Evolutionary conservation across 1,140 invertebrate species (phyloP).

Genomic region (Drosophila paulistorum): DNA sequence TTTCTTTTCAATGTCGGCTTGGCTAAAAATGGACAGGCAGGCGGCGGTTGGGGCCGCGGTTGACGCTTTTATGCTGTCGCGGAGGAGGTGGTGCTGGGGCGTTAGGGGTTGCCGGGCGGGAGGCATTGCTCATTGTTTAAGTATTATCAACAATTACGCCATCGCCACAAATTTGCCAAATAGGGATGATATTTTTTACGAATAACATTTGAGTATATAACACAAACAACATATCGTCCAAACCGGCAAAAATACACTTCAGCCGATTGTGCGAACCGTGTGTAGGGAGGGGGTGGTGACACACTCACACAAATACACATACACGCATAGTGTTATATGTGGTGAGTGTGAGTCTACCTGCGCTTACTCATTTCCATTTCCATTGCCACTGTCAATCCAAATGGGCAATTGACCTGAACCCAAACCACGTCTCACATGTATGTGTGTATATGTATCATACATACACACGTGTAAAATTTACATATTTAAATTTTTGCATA

Average conservation of each 20-base stretch:
- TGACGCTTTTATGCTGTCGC: constrained; percentile 24
- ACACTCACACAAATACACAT: constrained; percentile 14
- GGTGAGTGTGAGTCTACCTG: constrained; percentile 10
- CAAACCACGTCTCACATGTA: too few species aligned
- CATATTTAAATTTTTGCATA: constrained; percentile 63
- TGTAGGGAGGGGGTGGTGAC: too few species aligned
- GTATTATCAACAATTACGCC: constrained; percentile 76
- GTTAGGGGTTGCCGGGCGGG: not conserved
- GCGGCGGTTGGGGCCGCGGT: constrained; percentile 36
- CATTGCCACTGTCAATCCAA: constrained; percentile 15
- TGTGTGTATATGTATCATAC: too few species aligned
- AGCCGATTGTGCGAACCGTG: too few species aligned
- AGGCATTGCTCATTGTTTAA: constrained; percentile 54
- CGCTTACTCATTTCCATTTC: constrained; percentile 53
- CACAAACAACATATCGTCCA: too few species aligned
- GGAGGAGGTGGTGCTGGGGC: not conserved
- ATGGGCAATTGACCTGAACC: constrained; percentile 27
- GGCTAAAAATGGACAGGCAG: constrained; percentile 65
- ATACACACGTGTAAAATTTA: constrained; percentile 19
- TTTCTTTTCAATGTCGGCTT: constrained; percentile 76
- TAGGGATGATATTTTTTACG: constrained; percentile 21
- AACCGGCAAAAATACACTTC: too few species aligned
- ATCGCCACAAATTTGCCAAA: constrained; percentile 51
- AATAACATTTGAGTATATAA: too few species aligned
- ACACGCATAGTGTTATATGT: not conserved